Conservation (phyloP, 2,113 vertebrate genomes). For the Calyptomena viridis region DNA sequence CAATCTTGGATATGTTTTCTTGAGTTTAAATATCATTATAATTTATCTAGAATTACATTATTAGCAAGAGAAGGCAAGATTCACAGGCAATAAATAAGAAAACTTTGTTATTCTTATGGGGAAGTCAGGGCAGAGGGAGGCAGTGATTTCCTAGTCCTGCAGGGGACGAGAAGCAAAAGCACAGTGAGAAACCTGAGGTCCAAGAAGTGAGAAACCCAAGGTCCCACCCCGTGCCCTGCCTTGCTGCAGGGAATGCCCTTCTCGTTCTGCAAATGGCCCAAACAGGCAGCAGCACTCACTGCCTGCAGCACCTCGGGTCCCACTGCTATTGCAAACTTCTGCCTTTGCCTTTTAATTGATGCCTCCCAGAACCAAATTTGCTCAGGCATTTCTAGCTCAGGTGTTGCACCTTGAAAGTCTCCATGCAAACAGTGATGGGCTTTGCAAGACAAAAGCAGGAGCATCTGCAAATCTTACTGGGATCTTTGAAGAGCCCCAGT, state of each 20-base stretch:
- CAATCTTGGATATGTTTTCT: not conserved
- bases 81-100: not conserved
- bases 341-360: not conserved
- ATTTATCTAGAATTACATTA: not conserved
- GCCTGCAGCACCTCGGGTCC: not conserved
- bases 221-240: not conserved
- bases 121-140: not conserved
- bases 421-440: not conserved
- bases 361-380: not conserved
- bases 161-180: not conserved
- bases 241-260: not conserved
- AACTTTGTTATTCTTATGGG: not conserved
- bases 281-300: fast-evolving
- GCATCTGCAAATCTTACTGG: not conserved
- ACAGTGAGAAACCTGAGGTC: fast-evolving
- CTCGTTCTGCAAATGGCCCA: not conserved
- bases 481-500: not conserved
- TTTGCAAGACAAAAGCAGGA: not conserved
- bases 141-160: not conserved
- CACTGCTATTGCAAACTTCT: not conserved
- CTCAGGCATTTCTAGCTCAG: not conserved
- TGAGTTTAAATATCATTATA: not conserved
- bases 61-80: not conserved
- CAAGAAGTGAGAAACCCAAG: not conserved
- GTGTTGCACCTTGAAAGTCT: not conserved